Evolutionary conservation across 2,888 invertebrate genomes (phyloP), one percentile per base, ranked within the genome.

Genomic region (Hedya salicella): DNA sequence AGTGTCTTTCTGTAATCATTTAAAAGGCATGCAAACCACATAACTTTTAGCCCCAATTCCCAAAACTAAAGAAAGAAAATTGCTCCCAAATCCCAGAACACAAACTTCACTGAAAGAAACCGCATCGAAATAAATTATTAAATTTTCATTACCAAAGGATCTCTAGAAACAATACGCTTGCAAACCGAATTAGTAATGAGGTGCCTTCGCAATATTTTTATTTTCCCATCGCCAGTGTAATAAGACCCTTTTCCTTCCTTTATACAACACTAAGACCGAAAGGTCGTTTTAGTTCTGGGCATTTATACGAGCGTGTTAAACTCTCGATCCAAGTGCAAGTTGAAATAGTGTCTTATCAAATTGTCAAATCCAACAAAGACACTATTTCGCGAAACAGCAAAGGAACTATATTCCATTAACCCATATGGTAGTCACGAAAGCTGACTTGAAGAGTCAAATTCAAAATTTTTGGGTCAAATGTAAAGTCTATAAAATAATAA

Each of bases 161-260:
- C 75, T 70, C 77, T 68, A 75, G 67, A 72, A 74, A 72, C 76
- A 77, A 76, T 73, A 71, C 71, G 67, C 68, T 75, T 40, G 81
- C 83, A 87, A 86, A 87, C 80, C 81, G 88, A 89, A 89, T 88
- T 86, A 86, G 81, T 81, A 87, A 87, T 85, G 87, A 83, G 82
- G 68, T 69, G 72, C 64, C 67, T 71, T 74, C 75, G 79, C 81
- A 75, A 85, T 83, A 83, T 85, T 85, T 87, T 85, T 78, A 80
- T 83, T 82, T 56, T 81, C 78, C 72, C 80, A 81, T 79, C 76
- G 75, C 74, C 77, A 79, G 84, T 84, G 82, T 85, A 79, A 85
- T 85, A 82, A 79, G 79, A 79, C 73, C 76, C 77, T 46, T 57
- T 46, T 17, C 44, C 13, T 19, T 57, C 30, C 13, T 19, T 57